Evolutionary conservation across 2,797 vertebrate genomes (phyloP).

Genomic region (Artibeus lituratus): DNA sequence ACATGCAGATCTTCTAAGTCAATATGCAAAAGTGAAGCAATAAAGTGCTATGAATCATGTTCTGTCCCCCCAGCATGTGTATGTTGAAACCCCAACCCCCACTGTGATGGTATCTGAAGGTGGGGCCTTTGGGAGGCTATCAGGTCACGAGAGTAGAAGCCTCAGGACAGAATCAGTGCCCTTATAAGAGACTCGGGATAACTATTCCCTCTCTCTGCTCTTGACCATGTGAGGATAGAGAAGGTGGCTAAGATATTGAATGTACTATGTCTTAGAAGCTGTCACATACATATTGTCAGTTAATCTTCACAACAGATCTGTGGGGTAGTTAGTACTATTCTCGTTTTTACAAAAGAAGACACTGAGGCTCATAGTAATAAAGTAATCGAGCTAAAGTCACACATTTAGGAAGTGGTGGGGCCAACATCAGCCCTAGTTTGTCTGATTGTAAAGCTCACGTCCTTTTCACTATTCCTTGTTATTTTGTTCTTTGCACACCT

Average conservation of each 20-base stretch:
- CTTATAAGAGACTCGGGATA: background rate
- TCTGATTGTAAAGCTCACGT: background rate
- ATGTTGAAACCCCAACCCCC: background rate
- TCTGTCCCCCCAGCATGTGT: background rate
- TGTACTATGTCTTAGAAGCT: background rate
- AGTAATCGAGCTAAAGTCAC: background rate
- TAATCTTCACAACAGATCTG: constrained; percentile 25
- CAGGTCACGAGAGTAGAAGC: background rate
- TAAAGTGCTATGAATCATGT: background rate
- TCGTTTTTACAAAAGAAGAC: constrained; percentile 20
- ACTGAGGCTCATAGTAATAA: constrained; percentile 11
- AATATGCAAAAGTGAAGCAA: background rate
- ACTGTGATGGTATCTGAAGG: background rate
- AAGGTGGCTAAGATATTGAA: background rate
- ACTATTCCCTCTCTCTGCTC: background rate
- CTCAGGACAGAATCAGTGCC: background rate
- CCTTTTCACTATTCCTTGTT: background rate
- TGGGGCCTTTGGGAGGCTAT: background rate
- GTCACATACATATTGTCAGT: background rate
- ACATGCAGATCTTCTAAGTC: constrained; percentile 26
- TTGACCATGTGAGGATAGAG: background rate
- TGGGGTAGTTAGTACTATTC: background rate
- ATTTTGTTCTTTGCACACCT: background rate
- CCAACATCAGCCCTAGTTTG: background rate
- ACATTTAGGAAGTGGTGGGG: background rate